Conservation (phyloP, 2,888 invertebrate species). For the Eucriotettix oculatus region DNA sequence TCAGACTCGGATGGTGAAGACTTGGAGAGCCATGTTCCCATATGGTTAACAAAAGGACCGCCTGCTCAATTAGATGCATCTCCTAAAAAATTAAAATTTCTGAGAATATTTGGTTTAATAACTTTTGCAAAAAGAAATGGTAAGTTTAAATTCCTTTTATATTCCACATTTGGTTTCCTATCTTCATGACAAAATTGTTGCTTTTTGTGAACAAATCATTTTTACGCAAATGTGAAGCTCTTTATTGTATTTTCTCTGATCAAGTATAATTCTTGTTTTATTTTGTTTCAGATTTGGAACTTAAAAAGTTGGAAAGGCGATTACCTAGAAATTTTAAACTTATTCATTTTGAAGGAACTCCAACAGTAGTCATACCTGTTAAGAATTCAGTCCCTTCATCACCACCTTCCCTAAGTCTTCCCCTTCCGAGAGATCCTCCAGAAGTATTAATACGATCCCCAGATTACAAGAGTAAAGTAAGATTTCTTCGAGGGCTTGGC, state of each 20-base stretch:
- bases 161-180: not conserved
- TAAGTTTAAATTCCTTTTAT: conserved; percentile 22
- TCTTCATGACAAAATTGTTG: no score
- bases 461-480: conserved; percentile 37
- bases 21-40: conserved; percentile 22
- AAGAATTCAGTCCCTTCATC: conserved; percentile 10
- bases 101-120: conserved; percentile 43
- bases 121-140: conserved; percentile 43
- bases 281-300: conserved; percentile 31
- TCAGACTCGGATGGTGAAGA: conserved; percentile 25
- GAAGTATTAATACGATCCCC: conserved; percentile 28
- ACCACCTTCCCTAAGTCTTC: conserved; percentile 25
- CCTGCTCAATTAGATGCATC: conserved; percentile 32
- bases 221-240: no score
- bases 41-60: conserved; percentile 38
- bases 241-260: conserved; percentile 1
- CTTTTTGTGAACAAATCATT: no score
- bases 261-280: conserved; percentile 1
- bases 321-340: conserved; percentile 5
- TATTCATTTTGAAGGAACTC: conserved; percentile 1
- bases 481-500: conserved; percentile 39
- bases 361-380: conserved; percentile 13
- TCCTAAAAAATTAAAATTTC: conserved; percentile 38
- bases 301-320: conserved; percentile 41
- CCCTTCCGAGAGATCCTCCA: conserved; percentile 33